These are phyloP conservation scores for Drosophila paucipuncta DNA, from an alignment of 2,888 invertebrate species.

Conservation along the genomic window DNA sequence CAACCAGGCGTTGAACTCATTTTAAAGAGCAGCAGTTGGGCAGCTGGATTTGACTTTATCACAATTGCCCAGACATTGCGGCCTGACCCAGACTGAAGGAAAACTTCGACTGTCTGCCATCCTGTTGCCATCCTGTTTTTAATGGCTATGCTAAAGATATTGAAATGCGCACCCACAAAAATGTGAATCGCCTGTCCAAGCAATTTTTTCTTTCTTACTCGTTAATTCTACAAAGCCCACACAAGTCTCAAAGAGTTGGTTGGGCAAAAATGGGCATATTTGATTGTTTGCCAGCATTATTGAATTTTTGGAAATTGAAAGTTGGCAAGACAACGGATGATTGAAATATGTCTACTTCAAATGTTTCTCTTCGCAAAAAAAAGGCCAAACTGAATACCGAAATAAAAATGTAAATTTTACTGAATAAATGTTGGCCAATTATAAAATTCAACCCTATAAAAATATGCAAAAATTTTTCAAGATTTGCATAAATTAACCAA, in stretches of 20 bases:
- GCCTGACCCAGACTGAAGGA: constrained; percentile 25
- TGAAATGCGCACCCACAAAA: constrained; percentile 23
- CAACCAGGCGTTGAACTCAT: constrained; percentile 52
- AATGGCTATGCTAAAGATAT: constrained; percentile 29
- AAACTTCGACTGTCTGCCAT: constrained; percentile 25
- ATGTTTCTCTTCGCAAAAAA: background rate
- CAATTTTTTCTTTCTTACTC: background rate
- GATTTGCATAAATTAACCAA: background rate
- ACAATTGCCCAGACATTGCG: constrained; percentile 45
- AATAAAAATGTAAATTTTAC: background rate
- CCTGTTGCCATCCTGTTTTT: constrained; percentile 22
- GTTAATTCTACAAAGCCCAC: background rate
- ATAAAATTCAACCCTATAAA: background rate
- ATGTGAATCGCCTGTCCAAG: constrained; percentile 39
- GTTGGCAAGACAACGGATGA: constrained; percentile 25
- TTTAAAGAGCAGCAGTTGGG: constrained; percentile 25
- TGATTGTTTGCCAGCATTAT: constrained; percentile 24
- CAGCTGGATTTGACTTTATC: constrained; percentile 26
- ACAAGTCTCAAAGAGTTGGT: constrained; percentile 29
- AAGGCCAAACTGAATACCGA: background rate
- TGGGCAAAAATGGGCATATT: constrained; percentile 21
- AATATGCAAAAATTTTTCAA: background rate
- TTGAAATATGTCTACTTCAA: background rate
- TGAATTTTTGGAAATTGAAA: constrained; percentile 50
- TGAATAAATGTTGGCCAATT: background rate